phyloP scores from a whole-genome alignment of 2,113 vertebrate species.

The Bufo gargarizans region DNA sequence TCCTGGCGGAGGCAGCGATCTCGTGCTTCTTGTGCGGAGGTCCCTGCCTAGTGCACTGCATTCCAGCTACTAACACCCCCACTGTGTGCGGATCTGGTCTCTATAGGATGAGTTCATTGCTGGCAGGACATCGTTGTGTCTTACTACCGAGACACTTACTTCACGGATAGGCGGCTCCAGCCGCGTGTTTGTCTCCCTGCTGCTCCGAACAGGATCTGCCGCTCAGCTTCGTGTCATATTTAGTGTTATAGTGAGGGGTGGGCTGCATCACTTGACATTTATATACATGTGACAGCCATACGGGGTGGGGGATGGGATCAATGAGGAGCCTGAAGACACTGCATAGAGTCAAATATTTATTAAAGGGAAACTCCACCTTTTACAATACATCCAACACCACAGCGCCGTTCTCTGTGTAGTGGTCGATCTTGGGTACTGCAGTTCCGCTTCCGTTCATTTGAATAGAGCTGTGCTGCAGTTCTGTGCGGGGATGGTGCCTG shows the following conservation, averaged over 20 bases:
- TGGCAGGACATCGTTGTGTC: constrained; percentile 31
- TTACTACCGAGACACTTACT: constrained; percentile 42
- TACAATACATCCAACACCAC: too few species aligned
- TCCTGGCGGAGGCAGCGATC: not conserved
- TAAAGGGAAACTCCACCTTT: too few species aligned
- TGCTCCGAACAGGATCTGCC: not conserved
- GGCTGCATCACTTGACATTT: not conserved
- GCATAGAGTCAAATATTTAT: too few species aligned
- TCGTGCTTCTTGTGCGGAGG: not conserved
- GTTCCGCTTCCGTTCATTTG: too few species aligned
- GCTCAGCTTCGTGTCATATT: not conserved
- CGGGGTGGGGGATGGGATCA: too few species aligned
- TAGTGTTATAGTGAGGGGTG: not conserved
- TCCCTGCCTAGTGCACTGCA: not conserved
- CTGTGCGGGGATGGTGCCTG: too few species aligned
- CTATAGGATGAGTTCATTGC: constrained; percentile 34
- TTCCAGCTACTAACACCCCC: constrained; percentile 41
- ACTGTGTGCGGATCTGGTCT: not conserved
- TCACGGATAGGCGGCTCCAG: constrained; percentile 36
- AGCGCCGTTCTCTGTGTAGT: too few species aligned
- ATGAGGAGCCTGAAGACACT: too few species aligned
- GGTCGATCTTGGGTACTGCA: too few species aligned
- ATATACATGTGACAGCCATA: not conserved
- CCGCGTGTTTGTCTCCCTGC: not conserved
- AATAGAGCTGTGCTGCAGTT: too few species aligned